These are phyloP conservation scores for Nipponacmea schrenckii DNA, from an alignment of 2,888 invertebrate genomes.

Conservation along the genomic window DNA sequence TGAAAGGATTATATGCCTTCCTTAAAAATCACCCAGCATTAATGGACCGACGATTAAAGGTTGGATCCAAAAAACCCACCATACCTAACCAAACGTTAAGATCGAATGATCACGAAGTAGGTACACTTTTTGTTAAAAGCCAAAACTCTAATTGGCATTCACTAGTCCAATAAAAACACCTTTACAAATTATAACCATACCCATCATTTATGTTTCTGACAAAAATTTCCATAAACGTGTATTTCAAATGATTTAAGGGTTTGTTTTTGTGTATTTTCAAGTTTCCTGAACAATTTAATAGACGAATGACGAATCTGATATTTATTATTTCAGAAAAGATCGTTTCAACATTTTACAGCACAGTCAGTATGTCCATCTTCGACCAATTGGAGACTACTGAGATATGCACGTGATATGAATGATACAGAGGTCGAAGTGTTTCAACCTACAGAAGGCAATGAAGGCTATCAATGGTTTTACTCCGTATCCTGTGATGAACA, in stretches of 20 bases:
- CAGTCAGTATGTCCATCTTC: conserved; percentile 52
- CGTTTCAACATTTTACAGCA: conserved; percentile 37
- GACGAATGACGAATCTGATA: not conserved
- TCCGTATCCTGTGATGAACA: conserved; percentile 49
- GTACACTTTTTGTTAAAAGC: too few relatives aligned
- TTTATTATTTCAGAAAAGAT: conserved; percentile 31
- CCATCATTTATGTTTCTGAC: too few relatives aligned
- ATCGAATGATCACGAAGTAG: too few relatives aligned
- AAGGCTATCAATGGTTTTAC: conserved; percentile 59
- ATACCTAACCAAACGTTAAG: conserved; percentile 11
- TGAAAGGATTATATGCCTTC: conserved; percentile 43
- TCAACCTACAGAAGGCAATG: conserved; percentile 43
- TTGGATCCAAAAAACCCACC: conserved; percentile 41
- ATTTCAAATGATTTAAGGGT: too few relatives aligned
- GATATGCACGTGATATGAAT: conserved; percentile 53
- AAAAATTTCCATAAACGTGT: too few relatives aligned
- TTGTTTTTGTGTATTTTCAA: too few relatives aligned
- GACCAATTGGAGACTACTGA: conserved; percentile 50
- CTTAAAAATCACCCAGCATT: conserved; percentile 43
- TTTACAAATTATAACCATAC: too few relatives aligned
- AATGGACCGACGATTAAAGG: conserved; percentile 43
- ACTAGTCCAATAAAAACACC: too few relatives aligned
- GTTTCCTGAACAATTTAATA: too few relatives aligned
- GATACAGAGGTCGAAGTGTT: conserved; percentile 53
- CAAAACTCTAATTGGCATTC: too few relatives aligned